A percentile compares a stretch with the other conserved stretches of the same genome.
phyloP scores from a whole-genome alignment of 2,797 vertebrate species.

The Molossus molossus region DNA sequence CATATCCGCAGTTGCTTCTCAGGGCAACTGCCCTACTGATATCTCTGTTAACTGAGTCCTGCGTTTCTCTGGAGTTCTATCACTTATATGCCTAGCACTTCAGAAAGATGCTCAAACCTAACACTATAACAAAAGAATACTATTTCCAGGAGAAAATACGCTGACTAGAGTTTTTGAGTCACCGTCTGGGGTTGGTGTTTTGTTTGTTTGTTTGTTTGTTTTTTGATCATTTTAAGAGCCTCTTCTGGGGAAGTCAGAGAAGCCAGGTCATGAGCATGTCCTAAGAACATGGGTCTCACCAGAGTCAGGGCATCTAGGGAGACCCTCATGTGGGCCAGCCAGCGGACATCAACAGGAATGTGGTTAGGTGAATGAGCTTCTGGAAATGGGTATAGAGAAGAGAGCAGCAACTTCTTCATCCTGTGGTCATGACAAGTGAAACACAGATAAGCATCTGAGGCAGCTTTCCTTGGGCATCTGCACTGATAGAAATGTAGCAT shows the following conservation, averaged over 20 bases:
- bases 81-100: background rate
- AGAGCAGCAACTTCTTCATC: background rate
- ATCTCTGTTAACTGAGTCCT: background rate
- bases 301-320: background rate
- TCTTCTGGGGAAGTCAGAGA: background rate
- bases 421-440: background rate
- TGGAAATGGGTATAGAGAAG: background rate
- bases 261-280: background rate
- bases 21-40: background rate
- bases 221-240: background rate
- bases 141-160: conserved; percentile 14
- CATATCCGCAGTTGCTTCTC: background rate
- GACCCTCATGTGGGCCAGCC: background rate
- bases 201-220: background rate
- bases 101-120: background rate
- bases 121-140: background rate
- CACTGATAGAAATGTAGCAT: background rate
- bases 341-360: background rate
- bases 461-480: background rate
- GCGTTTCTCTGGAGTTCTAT: conserved; percentile 21
- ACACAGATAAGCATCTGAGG: background rate
- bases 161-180: background rate
- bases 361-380: background rate
- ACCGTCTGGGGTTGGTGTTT: background rate
- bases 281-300: background rate